A percentile compares a stretch with the other conserved stretches of the same genome.
Evolutionary conservation across 2,113 vertebrate genomes (phyloP).

Genomic region (Leucoraja erinaceus): DNA sequence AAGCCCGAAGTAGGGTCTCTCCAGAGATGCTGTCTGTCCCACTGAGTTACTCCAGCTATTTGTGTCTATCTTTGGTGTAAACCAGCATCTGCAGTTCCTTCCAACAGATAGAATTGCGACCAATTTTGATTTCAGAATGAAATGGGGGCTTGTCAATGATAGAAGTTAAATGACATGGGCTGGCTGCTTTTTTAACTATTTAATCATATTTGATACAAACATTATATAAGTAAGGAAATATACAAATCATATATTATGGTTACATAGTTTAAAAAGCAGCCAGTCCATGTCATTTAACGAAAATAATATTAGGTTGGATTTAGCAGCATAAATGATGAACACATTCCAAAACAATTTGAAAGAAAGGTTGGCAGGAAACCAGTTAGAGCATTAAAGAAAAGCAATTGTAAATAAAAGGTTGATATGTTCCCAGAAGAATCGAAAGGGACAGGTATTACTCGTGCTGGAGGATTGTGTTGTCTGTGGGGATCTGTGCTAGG

Average conservation of each 20-base stretch:
- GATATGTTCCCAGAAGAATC: background rate
- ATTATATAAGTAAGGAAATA: background rate
- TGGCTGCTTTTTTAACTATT: too few relatives aligned
- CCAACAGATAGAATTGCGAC: too few relatives aligned
- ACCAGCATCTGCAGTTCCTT: too few relatives aligned
- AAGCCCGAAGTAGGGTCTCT: too few relatives aligned
- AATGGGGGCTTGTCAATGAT: background rate
- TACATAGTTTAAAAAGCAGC: too few relatives aligned
- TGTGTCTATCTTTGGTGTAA: too few relatives aligned
- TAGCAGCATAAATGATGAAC: background rate
- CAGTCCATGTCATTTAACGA: background rate
- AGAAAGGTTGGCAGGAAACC: background rate
- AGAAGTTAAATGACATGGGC: too few relatives aligned
- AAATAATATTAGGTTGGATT: background rate
- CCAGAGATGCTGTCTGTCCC: too few relatives aligned
- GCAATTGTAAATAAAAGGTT: background rate
- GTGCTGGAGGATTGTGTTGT: too few relatives aligned
- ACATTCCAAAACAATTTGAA: background rate
- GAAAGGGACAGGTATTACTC: too few relatives aligned
- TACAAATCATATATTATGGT: background rate
- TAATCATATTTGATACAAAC: background rate
- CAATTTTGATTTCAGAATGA: background rate
- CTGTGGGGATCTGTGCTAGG: too few relatives aligned
- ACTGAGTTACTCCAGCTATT: too few relatives aligned
- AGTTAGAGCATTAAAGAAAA: background rate